Percentiles rank a stretch among this genome's conserved stretches.
Conservation (phyloP, 2,797 vertebrate species). For the Crenichthys baileyi region DNA sequence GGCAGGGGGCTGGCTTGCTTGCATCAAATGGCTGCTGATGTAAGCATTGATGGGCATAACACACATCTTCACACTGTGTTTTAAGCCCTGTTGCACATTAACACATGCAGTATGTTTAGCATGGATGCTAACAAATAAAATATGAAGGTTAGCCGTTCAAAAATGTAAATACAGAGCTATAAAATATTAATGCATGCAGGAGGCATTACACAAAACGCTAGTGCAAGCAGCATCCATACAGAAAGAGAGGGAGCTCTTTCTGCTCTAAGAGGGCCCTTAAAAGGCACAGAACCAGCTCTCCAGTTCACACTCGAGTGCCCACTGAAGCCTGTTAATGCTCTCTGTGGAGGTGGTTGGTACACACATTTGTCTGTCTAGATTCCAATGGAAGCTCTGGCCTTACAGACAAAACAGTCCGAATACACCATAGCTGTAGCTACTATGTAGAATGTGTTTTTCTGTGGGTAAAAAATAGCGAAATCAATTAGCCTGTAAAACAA, state of each 20-base stretch:
- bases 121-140: not conserved
- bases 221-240: conserved; percentile 13
- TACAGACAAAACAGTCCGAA: conserved; percentile 3
- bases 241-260: conserved; percentile 33
- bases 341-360: conserved; percentile 35
- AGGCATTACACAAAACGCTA: conserved; percentile 16
- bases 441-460: not conserved
- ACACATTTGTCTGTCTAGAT: conserved; percentile 20
- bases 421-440: conserved; percentile 11
- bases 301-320: conserved; percentile 55
- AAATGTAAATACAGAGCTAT: not conserved
- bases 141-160: not conserved
- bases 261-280: conserved; percentile 50
- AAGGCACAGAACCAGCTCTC: conserved; percentile 50
- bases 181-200: conserved; percentile 24
- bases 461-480: not conserved
- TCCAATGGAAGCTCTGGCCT: conserved; percentile 18
- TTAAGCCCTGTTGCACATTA: not conserved
- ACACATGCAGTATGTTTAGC: conserved; percentile 1
- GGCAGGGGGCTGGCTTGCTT: conserved; percentile 6
- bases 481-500: not conserved
- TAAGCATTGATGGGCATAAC: conserved; percentile 25
- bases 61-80: not conserved
- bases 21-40: conserved; percentile 49
- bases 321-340: conserved; percentile 43